Evolutionary conservation across 2,113 vertebrate species (phyloP), one percentile per base, ranked within the genome.

Genomic region (Mixornis gularis): DNA sequence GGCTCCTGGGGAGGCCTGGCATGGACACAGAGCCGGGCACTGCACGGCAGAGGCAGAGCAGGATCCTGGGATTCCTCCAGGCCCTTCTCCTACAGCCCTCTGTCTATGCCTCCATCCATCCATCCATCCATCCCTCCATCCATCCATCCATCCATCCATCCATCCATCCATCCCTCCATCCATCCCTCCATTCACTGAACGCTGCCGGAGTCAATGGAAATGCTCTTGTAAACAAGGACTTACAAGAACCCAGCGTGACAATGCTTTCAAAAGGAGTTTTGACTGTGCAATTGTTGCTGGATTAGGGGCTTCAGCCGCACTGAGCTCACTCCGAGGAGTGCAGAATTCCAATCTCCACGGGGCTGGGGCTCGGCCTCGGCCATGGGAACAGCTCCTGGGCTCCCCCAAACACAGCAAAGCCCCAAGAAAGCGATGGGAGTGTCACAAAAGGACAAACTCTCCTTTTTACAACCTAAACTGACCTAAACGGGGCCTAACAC

Each of bases 171-270:
- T 38, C 25, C 25, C 2, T 29, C 46, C 48, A 1, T 14, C 38
- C 38, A 1, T 17, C 55, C 73, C 5, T 25, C 29, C 68, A 26
- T 24, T 6, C 49, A 13, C 20, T 3, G 24, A 3, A 40, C 2
- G 53, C 86, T 13, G 1, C 90, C 0, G 24, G 29, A 87, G 89
- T 93, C 95, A 76, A 85, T 84, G 92, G 92, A 96, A 89, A 89
- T 0, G 84, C 89, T 86, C 95, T 95, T 96, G 92, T 94, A 89
- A 94, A 93, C 95, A 93, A 94, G 95, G 95, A 36, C 91, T 96
- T 93, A 94, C 84, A 89, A 86, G 94, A 76, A 65, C 8, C 91
- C 91, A 12, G 46, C 17, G 74, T 11, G 51, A 94, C 92, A 92
- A 79, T 56, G 87, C 13, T 70, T 82, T 96, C 94, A 77, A 96